Percentiles rank a stretch among this genome's conserved stretches.
Evolutionary conservation across 2,113 vertebrate genomes (phyloP).

Genomic region (Myxocyprinus asiaticus): DNA sequence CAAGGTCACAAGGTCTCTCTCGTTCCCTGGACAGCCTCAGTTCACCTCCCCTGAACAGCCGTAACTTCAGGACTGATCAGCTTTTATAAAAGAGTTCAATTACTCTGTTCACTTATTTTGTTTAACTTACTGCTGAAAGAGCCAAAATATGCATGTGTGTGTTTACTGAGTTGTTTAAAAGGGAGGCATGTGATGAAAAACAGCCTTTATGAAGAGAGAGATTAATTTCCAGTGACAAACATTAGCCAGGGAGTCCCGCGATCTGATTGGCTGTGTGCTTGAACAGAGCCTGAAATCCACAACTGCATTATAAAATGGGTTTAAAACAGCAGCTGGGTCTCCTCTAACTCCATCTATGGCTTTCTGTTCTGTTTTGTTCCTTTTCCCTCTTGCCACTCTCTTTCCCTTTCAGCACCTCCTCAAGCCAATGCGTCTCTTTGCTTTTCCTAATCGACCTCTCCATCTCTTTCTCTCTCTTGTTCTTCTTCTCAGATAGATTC

Average conservation of each 20-base stretch:
- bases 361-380: constrained; percentile 48
- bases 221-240: constrained; percentile 44
- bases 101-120: constrained; percentile 26
- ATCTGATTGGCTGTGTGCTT: constrained; percentile 32
- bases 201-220: constrained; percentile 18
- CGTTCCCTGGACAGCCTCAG: constrained; percentile 31
- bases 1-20: constrained; percentile 29
- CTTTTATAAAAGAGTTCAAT: constrained; percentile 46
- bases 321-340: constrained; percentile 57
- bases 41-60: constrained; percentile 27
- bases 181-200: constrained; percentile 19
- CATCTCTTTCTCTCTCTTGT: constrained; percentile 40
- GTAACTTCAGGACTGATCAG: constrained; percentile 29
- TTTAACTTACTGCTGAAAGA: constrained; percentile 8
- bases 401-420: constrained; percentile 64
- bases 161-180: constrained; percentile 18
- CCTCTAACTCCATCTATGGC: constrained; percentile 55
- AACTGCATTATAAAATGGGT: constrained; percentile 61
- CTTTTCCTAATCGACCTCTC: constrained; percentile 49
- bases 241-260: neutral
- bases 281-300: constrained; percentile 41
- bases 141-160: constrained; percentile 32
- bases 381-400: constrained; percentile 50
- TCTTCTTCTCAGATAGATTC: constrained; percentile 60
- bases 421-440: constrained; percentile 51